Evolutionary conservation across 1,140 invertebrate species (phyloP).

Genomic region (Hetaerina americana): DNA sequence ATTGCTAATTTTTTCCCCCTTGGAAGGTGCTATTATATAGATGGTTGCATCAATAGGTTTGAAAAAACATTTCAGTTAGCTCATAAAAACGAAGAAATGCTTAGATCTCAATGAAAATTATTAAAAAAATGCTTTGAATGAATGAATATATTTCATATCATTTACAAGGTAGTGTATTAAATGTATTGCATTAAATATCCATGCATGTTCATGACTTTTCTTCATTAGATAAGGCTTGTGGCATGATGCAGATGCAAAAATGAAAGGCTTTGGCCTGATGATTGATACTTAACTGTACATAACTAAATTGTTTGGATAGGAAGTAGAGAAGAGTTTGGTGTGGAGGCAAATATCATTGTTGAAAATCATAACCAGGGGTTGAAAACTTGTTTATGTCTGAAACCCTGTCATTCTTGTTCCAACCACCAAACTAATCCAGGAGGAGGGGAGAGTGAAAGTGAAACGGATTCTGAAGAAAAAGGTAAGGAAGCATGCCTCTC

Average conservation of each 20-base stretch:
- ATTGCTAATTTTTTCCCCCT: too few species aligned
- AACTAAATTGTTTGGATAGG: not conserved
- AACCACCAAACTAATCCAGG: not conserved
- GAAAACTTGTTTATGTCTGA: not conserved
- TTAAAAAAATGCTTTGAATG: too few species aligned
- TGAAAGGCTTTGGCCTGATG: not conserved
- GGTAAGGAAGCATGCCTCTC: constrained; percentile 27
- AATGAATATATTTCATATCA: too few species aligned
- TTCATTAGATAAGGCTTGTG: not conserved
- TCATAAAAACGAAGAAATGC: too few species aligned
- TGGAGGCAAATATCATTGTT: not conserved
- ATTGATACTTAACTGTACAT: not conserved
- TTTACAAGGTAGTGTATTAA: too few species aligned
- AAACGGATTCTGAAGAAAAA: constrained; percentile 28
- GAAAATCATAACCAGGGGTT: not conserved
- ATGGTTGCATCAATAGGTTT: too few species aligned
- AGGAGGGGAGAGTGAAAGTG: constrained; percentile 11
- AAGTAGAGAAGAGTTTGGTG: not conserved
- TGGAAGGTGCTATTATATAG: too few species aligned
- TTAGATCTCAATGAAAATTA: too few species aligned
- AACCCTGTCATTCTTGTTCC: not conserved
- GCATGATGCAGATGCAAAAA: not conserved
- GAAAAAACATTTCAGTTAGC: too few species aligned
- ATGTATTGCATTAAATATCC: too few species aligned
- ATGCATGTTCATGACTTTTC: too few species aligned